Evolutionary conservation across 2,888 invertebrate genomes (phyloP), one percentile per base, ranked within the genome.

Genomic region (Clusia tigrina): DNA sequence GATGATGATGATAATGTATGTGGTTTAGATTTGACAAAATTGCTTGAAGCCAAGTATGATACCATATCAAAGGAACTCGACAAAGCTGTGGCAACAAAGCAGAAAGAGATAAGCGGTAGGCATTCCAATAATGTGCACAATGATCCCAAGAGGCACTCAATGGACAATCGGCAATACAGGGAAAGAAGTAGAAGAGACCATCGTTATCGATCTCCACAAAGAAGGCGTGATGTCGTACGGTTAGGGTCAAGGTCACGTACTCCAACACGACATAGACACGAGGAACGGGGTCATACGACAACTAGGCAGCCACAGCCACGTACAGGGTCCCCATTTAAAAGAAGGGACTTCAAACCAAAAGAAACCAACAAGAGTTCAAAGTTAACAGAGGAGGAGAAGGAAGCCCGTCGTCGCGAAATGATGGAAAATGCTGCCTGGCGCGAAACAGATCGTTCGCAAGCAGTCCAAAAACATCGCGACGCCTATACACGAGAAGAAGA

Each of bases 361-460:
- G 48, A 46, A 17, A 1, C 63, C 64, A 82, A 80, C 68, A 37
- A 67, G 0, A 75, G 75, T 17, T 32, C 20, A n/a, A 48, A 64
- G 32, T 78, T 89, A 3, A 86, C 86, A 15, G 88, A 88, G 60
- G 86, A 86, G 66, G 92, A 93, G 75, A 89, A 89, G 71, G 91
- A 94, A 77, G 86, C 85, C 63, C 87, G 88, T 48, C 86, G 91
- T 52, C 86, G 85, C 55, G 94, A 92, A 82, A 96, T 96, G 96
- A 90, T 90, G 87, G 86, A 88, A 10, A 93, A 95, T 78, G 96
- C 95, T 0, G 83, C 83, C 1, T 87, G 88, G 85, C 86, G 91
- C 0, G 91, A 92, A 76, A 85, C 85, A 42, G 88, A 90, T 81
- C 86, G 92, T 38, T 88, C 87, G 10, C 84, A 84, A 51, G 88